phyloP scores from a whole-genome alignment of 1,140 invertebrate species.

The Penaeus indicus region DNA sequence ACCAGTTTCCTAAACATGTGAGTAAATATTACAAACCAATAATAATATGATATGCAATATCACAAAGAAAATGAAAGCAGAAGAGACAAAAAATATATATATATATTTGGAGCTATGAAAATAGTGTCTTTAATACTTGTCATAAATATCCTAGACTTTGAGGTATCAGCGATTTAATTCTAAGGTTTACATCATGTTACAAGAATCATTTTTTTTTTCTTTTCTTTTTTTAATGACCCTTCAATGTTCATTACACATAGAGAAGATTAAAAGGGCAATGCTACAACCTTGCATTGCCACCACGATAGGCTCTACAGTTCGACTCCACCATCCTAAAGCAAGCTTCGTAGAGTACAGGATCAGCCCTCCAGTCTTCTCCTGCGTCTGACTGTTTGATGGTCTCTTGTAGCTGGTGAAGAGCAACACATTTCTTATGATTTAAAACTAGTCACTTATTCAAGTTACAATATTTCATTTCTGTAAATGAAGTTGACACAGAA shows the following conservation, averaged over 20 bases:
- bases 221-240: background rate
- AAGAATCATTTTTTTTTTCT: too few relatives aligned
- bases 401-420: slow-evolving; percentile 77
- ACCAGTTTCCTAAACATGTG: slow-evolving; percentile 63
- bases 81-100: background rate
- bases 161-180: too few relatives aligned
- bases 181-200: too few relatives aligned
- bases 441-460: too few relatives aligned
- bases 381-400: slow-evolving; percentile 85
- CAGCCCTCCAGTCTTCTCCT: slow-evolving; percentile 92
- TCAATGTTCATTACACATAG: background rate
- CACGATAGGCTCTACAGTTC: slow-evolving; percentile 67
- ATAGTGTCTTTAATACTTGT: too few relatives aligned
- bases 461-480: too few relatives aligned
- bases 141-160: too few relatives aligned
- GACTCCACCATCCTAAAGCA: slow-evolving; percentile 85
- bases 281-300: slow-evolving; percentile 67
- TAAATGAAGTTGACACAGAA: too few relatives aligned
- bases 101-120: too few relatives aligned
- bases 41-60: background rate
- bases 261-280: background rate
- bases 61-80: background rate
- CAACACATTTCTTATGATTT: background rate
- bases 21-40: background rate
- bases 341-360: slow-evolving; percentile 87